These are phyloP conservation scores for Planiliza haematocheilus DNA, from an alignment of 2,113 vertebrate species.

Conservation along the genomic window DNA sequence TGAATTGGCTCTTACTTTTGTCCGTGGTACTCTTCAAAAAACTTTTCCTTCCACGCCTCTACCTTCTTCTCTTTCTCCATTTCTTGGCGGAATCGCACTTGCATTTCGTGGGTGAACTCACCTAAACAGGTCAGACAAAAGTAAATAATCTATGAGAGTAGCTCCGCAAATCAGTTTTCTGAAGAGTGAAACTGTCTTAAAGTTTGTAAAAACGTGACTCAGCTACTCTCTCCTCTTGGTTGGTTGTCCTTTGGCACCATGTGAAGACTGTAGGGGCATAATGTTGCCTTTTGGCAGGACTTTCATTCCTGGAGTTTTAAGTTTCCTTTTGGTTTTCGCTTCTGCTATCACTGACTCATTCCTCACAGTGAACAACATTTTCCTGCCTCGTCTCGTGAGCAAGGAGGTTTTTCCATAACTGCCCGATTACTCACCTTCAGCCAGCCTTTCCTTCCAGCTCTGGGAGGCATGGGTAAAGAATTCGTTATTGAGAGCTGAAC, in stretches of 20 bases:
- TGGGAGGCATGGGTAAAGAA: conserved; percentile 98
- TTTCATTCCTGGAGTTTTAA: no score
- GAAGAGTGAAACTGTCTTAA: no score
- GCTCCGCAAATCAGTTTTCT: not conserved
- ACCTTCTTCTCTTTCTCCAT: conserved; percentile 99
- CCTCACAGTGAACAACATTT: no score
- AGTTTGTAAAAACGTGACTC: not conserved
- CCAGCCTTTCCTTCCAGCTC: conserved; percentile 96
- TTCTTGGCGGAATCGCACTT: conserved; percentile 96
- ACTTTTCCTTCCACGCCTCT: conserved; percentile 97
- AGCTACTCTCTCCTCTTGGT: no score
- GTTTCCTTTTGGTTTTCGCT: no score
- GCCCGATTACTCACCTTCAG: conserved; percentile 86
- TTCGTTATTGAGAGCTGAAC: conserved; percentile 97
- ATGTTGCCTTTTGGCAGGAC: no score
- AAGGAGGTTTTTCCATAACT: not conserved
- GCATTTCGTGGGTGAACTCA: conserved; percentile 99
- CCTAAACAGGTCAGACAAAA: conserved; percentile 79
- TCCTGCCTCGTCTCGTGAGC: no score
- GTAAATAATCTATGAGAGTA: not conserved
- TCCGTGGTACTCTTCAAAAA: conserved; percentile 99
- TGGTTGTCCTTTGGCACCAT: no score
- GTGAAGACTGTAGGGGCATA: no score
- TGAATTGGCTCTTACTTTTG: conserved; percentile 87
- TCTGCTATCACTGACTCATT: no score